phyloP scores from a whole-genome alignment of 2,888 invertebrate species.

The Plagiodera versicolora region DNA sequence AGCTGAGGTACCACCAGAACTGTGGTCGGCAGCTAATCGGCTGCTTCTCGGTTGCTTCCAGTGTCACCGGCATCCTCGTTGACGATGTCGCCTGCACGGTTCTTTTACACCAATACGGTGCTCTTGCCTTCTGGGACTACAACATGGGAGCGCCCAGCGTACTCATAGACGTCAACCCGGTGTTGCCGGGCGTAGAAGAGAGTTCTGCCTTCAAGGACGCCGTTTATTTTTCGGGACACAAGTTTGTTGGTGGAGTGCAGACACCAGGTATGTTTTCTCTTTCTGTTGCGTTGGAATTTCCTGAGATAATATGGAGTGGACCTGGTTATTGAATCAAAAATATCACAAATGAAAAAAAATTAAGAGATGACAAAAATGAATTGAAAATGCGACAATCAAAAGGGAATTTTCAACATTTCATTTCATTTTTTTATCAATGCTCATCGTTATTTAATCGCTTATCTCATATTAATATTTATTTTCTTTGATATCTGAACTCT shows the following conservation, averaged over 20 bases:
- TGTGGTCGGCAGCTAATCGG: slow-evolving; percentile 75
- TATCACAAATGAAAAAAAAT: too few relatives aligned
- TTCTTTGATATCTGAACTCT: too few relatives aligned
- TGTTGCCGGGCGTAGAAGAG: slow-evolving; percentile 68
- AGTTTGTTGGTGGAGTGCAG: slow-evolving; percentile 88
- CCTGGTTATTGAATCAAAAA: too few relatives aligned
- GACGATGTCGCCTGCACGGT: slow-evolving; percentile 82
- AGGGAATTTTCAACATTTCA: too few relatives aligned
- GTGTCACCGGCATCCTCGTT: slow-evolving; percentile 68
- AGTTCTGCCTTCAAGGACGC: slow-evolving; percentile 80
- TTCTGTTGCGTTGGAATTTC: too few relatives aligned
- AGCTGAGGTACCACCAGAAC: slow-evolving; percentile 65
- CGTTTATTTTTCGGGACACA: slow-evolving; percentile 86
- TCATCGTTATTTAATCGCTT: too few relatives aligned
- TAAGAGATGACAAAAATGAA: too few relatives aligned
- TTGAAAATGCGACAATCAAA: too few relatives aligned
- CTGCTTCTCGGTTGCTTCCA: slow-evolving; percentile 65
- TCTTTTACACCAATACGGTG: slow-evolving; percentile 79
- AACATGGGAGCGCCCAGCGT: slow-evolving; percentile 82
- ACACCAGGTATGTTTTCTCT: slow-evolving; percentile 68
- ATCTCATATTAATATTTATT: too few relatives aligned
- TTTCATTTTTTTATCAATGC: too few relatives aligned
- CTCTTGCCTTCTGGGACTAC: slow-evolving; percentile 88
- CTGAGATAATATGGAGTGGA: too few relatives aligned
- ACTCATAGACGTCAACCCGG: slow-evolving; percentile 83